A percentile compares a stretch with the other conserved stretches of the same genome.
phyloP scores from a whole-genome alignment of 2,113 vertebrate genomes.

The Ammospiza nelsoni region DNA sequence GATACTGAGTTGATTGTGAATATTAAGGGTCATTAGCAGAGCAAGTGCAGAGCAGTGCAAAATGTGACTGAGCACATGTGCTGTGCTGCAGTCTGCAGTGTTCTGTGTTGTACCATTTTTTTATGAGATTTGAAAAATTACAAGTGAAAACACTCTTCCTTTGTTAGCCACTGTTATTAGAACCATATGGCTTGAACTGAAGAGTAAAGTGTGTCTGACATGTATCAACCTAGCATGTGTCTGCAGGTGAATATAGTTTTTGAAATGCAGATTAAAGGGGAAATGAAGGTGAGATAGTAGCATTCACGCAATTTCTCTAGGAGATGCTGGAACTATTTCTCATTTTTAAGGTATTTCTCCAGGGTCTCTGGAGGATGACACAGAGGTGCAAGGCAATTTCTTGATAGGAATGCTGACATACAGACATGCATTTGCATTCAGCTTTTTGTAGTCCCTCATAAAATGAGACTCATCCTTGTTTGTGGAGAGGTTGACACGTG shows the following conservation, averaged over 20 bases:
- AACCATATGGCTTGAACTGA: slow-evolving; percentile 15
- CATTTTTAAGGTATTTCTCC: background rate
- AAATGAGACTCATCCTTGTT: background rate
- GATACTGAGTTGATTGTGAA: slow-evolving; percentile 15
- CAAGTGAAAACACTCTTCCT: slow-evolving; percentile 40
- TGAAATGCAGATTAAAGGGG: slow-evolving; percentile 1
- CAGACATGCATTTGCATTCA: background rate
- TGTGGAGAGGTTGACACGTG: background rate
- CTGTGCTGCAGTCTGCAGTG: slow-evolving; percentile 20
- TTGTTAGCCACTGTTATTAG: slow-evolving; percentile 45
- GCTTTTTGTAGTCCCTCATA: background rate
- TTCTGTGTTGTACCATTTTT: slow-evolving; percentile 3
- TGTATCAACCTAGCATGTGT: background rate
- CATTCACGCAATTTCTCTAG: background rate
- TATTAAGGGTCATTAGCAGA: slow-evolving; percentile 37
- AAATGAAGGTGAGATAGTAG: slow-evolving; percentile 16
- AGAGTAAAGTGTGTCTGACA: background rate
- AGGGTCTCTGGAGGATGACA: background rate
- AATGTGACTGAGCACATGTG: slow-evolving; percentile 22
- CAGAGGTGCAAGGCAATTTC: background rate
- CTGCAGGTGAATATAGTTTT: background rate
- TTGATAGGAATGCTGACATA: background rate
- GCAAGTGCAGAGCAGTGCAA: slow-evolving; percentile 43
- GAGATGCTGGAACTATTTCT: background rate
- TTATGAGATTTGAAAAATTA: slow-evolving; percentile 51